Evolutionary conservation across 2,113 vertebrate genomes (phyloP).

Genomic region (Siniperca knerii): DNA sequence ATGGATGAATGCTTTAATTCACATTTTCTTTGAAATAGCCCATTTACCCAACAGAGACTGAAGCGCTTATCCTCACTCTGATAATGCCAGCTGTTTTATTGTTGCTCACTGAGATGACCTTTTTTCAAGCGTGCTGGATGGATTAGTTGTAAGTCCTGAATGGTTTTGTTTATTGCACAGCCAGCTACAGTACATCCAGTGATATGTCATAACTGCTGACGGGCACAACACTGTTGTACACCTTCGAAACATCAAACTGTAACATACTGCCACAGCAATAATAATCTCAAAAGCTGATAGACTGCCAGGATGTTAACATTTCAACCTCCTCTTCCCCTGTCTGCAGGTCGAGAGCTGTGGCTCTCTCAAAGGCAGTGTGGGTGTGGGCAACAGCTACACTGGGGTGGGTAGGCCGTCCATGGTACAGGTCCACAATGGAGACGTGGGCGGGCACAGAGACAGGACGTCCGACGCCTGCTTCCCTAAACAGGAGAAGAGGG

Average conservation of each 20-base stretch:
- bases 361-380: slow-evolving; percentile 83
- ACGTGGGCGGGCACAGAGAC: slow-evolving; percentile 77
- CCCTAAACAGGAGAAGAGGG: slow-evolving; percentile 84
- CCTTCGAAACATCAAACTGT: slow-evolving; percentile 21
- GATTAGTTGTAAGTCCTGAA: slow-evolving; percentile 40
- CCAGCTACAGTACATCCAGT: slow-evolving; percentile 23
- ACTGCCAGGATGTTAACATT: slow-evolving; percentile 44
- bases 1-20: slow-evolving; percentile 46
- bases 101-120: slow-evolving; percentile 14
- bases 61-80: slow-evolving; percentile 26
- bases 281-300: slow-evolving; percentile 33
- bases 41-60: slow-evolving; percentile 1
- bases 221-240: slow-evolving; percentile 13
- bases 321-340: slow-evolving; percentile 12
- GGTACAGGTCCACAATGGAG: slow-evolving; percentile 91
- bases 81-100: slow-evolving; percentile 45
- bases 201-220: slow-evolving; percentile 34
- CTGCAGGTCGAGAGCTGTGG: slow-evolving; percentile 88
- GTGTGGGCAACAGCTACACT: slow-evolving; percentile 85
- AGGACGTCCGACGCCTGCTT: slow-evolving; percentile 69
- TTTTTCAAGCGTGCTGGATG: slow-evolving; percentile 27
- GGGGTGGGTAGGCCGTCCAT: slow-evolving; percentile 83
- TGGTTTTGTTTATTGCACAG: slow-evolving; percentile 39
- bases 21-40: slow-evolving; percentile 23
- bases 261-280: slow-evolving; percentile 35